phyloP scores from a whole-genome alignment of 2,888 invertebrate genomes.

The Agrilus mali region DNA sequence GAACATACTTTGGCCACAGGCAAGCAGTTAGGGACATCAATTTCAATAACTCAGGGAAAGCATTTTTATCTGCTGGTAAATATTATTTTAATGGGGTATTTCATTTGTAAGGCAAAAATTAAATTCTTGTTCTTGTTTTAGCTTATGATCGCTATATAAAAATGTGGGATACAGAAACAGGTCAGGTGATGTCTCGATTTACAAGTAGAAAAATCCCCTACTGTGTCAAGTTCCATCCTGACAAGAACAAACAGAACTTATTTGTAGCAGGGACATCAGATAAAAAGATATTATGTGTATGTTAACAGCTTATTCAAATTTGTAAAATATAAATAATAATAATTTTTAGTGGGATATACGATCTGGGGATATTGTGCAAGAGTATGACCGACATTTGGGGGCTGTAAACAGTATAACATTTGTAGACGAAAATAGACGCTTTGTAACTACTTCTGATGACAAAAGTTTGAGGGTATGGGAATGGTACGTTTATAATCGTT shows the following conservation, averaged over 20 bases:
- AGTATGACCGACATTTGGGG: slow-evolving; percentile 96
- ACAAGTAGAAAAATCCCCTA: slow-evolving; percentile 95
- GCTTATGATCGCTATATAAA: slow-evolving; percentile 95
- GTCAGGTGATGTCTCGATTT: slow-evolving; percentile 73
- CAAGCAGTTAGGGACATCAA: slow-evolving; percentile 94
- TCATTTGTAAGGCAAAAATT: slow-evolving; percentile 8
- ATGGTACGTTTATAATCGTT: slow-evolving; percentile 50
- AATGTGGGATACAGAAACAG: slow-evolving; percentile 98
- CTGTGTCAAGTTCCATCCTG: slow-evolving; percentile 96
- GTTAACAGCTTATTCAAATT: slow-evolving; percentile 32
- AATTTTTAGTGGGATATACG: slow-evolving; percentile 83
- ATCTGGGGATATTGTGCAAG: slow-evolving; percentile 90
- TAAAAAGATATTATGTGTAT: slow-evolving; percentile 97
- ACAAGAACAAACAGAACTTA: slow-evolving; percentile 90
- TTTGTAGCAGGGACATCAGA: slow-evolving; percentile 98
- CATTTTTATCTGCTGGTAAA: slow-evolving; percentile 86
- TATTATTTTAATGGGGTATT: slow-evolving; percentile 12
- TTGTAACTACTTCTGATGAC: slow-evolving; percentile 98
- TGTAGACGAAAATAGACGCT: slow-evolving; percentile 94
- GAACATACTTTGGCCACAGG: slow-evolving; percentile 92
- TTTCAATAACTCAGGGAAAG: slow-evolving; percentile 87
- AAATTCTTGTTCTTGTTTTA: slow-evolving; percentile 28
- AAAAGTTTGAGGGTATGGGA: slow-evolving; percentile 99
- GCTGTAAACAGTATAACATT: slow-evolving; percentile 99
- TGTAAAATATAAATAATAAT: slow-evolving; percentile 1